Evolutionary conservation across 2,113 vertebrate species (phyloP), one percentile per base, ranked within the genome.

Genomic region (Zosterops borbonicus): DNA sequence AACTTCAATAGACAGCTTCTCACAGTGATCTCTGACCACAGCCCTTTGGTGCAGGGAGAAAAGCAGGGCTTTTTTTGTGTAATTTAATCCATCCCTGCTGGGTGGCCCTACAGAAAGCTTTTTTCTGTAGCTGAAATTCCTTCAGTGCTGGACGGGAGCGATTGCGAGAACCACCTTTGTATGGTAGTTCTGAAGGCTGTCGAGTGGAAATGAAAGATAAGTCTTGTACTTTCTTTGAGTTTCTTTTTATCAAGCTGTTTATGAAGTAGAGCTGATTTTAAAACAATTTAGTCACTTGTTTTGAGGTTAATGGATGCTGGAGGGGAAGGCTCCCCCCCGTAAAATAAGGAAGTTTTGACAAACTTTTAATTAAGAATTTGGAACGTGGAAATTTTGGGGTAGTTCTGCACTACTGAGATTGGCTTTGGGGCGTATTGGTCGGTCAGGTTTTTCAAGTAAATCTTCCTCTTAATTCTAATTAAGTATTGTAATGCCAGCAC

Each of bases 401-500:
- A 63, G 80, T 90, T 88, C 91, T 94, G 89, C 55, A 7, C 50
- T 65, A 10, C 55, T 0, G 60, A 90, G 83, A 89, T 92, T 94
- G 89, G 83, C 80, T 92, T 56, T 87, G 73, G 73, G 60, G 56
- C 64, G 15, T 81, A 65, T 55, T 84, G 83, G 60, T 90, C 3
- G 73, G 92, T 78, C 80, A 68, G 52, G 70, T 89, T 94, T 88
- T 81, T 39, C 63, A 88, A 93, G 63, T 95, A 96, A 83, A 90
- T 96, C 82, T 92, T 88, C 82, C 71, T 80, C 71, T 91, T 95
- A 90, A 92, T 94, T 97, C 75, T 94, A 93, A 87, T 96, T 92
- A 89, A 92, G 69, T 90, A 49, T 68, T 96, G 39, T 90, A 91
- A 86, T 94, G 76, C 90, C 56, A 73, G 55, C 53, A 33, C 68